These are phyloP conservation scores for Oryzias celebensis DNA, from an alignment of 2,113 vertebrate genomes.

Conservation along the genomic window DNA sequence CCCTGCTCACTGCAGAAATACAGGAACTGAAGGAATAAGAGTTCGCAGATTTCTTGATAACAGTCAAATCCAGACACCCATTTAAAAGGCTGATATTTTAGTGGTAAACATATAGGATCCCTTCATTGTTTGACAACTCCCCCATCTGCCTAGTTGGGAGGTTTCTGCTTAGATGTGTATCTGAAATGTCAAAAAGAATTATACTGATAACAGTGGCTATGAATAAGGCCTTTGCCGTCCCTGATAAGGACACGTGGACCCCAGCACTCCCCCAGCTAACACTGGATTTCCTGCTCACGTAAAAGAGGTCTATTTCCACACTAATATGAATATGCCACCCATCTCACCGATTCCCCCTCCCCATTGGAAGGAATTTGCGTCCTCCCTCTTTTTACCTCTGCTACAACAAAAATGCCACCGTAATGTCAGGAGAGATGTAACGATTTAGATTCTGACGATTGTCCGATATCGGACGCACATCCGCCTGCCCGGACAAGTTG, in stretches of 20 bases:
- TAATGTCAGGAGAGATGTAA: slow-evolving; percentile 82
- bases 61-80: slow-evolving; percentile 63
- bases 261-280: slow-evolving; percentile 42
- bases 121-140: slow-evolving; percentile 73
- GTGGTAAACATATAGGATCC: slow-evolving; percentile 68
- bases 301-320: slow-evolving; percentile 71
- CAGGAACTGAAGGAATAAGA: slow-evolving; percentile 37
- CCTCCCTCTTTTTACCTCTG: slow-evolving; percentile 66
- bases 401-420: slow-evolving; percentile 81
- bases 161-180: slow-evolving; percentile 73
- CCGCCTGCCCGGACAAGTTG: slow-evolving; percentile 63
- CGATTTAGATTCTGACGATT: slow-evolving; percentile 78
- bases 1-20: slow-evolving; percentile 38
- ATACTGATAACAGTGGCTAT: slow-evolving; percentile 71
- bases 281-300: slow-evolving; percentile 68
- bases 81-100: slow-evolving; percentile 73
- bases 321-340: slow-evolving; percentile 78
- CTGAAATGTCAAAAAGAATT: slow-evolving; percentile 81
- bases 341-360: neutral
- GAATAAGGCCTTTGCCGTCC: slow-evolving; percentile 61
- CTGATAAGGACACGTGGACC: slow-evolving; percentile 73
- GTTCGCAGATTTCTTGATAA: slow-evolving; percentile 51
- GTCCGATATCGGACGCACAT: slow-evolving; percentile 67
- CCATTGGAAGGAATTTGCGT: slow-evolving; percentile 59
- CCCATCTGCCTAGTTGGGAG: slow-evolving; percentile 52